Evolutionary conservation across 2,113 vertebrate genomes (phyloP).

Genomic region (Zosterops lateralis): DNA sequence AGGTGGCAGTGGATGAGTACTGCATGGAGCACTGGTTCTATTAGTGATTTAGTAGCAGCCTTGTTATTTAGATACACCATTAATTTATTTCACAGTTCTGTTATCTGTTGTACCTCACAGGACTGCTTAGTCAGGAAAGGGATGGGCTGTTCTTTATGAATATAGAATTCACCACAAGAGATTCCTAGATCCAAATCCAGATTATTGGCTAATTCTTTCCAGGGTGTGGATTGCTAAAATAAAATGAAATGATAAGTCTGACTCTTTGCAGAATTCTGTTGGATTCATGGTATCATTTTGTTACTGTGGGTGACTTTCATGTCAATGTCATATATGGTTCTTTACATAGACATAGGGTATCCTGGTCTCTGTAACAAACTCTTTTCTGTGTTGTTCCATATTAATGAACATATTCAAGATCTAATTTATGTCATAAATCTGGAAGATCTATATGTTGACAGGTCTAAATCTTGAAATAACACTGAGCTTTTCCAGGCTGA

Average conservation of each 20-base stretch:
- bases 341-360: not conserved
- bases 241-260: not conserved
- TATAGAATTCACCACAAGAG: not conserved
- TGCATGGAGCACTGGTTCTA: not conserved
- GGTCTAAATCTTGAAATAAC: not conserved
- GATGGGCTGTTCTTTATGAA: not conserved
- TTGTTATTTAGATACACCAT: not conserved
- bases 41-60: not conserved
- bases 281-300: not conserved
- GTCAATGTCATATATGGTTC: not conserved
- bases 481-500: not conserved
- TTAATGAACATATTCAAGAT: not conserved
- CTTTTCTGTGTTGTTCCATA: not conserved
- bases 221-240: not conserved
- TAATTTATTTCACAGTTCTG: not conserved
- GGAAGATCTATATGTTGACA: not conserved
- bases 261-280: not conserved
- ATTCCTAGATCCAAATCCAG: not conserved
- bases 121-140: not conserved
- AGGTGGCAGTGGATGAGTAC: conserved; percentile 38
- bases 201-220: not conserved
- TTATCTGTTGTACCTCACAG: not conserved
- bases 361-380: not conserved
- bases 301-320: not conserved
- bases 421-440: not conserved